Evolutionary conservation across 2,888 invertebrate genomes (phyloP).

Genomic region (Apamea epomidion): DNA sequence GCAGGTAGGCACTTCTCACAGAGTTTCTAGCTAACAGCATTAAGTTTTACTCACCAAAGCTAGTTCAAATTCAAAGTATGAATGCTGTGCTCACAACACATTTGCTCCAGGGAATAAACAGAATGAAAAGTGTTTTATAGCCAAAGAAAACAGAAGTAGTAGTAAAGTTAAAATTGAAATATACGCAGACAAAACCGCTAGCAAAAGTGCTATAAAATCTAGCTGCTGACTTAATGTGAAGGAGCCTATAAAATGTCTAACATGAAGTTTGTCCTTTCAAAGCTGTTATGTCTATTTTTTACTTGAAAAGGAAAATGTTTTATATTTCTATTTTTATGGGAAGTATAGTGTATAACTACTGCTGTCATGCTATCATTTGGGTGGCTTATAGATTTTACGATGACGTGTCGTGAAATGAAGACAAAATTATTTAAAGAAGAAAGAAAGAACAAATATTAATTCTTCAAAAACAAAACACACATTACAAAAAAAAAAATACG

Average conservation of each 20-base stretch:
- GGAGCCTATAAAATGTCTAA: conserved; percentile 58
- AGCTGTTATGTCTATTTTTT: conserved; percentile 47
- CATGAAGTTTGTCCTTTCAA: conserved; percentile 55
- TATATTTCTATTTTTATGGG: conserved; percentile 21
- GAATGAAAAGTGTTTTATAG: conserved; percentile 47
- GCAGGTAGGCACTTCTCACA: not conserved
- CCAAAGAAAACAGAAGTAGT: conserved; percentile 41
- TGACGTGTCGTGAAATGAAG: not conserved
- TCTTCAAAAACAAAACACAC: too few species aligned
- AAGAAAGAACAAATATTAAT: too few species aligned
- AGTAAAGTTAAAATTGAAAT: conserved; percentile 53
- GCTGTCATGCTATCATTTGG: conserved; percentile 29
- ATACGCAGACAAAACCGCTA: conserved; percentile 42
- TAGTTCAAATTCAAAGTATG: conserved; percentile 9
- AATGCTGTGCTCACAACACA: conserved; percentile 19
- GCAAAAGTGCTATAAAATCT: conserved; percentile 54
- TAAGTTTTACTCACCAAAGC: not conserved
- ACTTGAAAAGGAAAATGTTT: conserved; percentile 50
- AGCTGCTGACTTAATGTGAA: conserved; percentile 52
- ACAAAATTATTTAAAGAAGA: not conserved
- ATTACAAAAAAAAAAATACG: too few species aligned
- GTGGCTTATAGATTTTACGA: conserved; percentile 10
- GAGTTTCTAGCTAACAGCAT: not conserved
- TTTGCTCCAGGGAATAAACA: conserved; percentile 37
- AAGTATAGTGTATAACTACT: conserved; percentile 7